These are phyloP conservation scores for Andricus curvator DNA, from an alignment of 2,888 invertebrate genomes.

Conservation along the genomic window DNA sequence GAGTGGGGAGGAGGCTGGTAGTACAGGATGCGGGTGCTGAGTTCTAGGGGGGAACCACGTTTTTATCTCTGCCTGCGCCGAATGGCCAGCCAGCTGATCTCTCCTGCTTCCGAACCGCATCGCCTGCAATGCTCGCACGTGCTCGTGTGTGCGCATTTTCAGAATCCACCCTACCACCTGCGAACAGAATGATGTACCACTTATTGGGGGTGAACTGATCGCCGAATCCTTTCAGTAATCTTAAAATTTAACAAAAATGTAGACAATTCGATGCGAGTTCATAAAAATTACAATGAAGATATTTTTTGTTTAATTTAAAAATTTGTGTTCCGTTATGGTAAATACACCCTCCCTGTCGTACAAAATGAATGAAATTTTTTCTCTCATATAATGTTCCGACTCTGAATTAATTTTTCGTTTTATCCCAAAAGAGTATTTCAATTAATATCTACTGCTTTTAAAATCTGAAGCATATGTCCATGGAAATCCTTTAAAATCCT, in stretches of 20 bases:
- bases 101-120: slow-evolving; percentile 22
- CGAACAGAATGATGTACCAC: slow-evolving; percentile 12
- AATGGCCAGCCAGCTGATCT: slow-evolving; percentile 36
- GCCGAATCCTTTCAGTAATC: not conserved
- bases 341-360: too few relatives aligned
- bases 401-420: too few relatives aligned
- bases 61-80: slow-evolving; percentile 10
- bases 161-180: slow-evolving; percentile 29
- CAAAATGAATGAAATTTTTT: too few relatives aligned
- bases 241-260: not conserved
- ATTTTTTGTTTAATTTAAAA: too few relatives aligned
- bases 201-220: not conserved
- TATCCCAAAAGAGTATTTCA: too few relatives aligned
- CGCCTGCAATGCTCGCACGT: not conserved
- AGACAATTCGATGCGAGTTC: not conserved
- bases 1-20: slow-evolving; percentile 1
- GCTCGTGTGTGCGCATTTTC: slow-evolving; percentile 14
- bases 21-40: slow-evolving; percentile 34
- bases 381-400: too few relatives aligned
- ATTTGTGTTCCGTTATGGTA: too few relatives aligned
- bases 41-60: slow-evolving; percentile 36
- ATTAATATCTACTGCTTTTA: too few relatives aligned
- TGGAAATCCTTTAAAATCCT: too few relatives aligned
- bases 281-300: too few relatives aligned
- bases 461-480: too few relatives aligned